Evolutionary conservation across 2,797 vertebrate genomes (phyloP), one percentile per base, ranked within the genome.

Genomic region (Hipposideros larvatus): DNA sequence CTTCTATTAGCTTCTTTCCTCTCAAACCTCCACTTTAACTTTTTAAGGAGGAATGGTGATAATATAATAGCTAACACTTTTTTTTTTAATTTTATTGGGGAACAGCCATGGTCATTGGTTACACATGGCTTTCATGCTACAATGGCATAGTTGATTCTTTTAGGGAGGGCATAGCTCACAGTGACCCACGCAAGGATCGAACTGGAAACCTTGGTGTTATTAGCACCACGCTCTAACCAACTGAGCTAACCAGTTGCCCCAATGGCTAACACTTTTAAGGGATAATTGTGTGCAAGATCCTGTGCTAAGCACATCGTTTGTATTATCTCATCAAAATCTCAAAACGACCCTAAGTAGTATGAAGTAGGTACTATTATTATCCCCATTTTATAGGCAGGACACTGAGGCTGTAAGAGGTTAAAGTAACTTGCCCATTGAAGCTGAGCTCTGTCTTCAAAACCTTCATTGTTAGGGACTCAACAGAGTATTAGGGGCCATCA

Each of bases 401-500:
- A 51, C 24, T 4, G 46, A 59, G 37, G 41, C 70, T 70, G 4
- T 43, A 74, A 71, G 84, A 89, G 55, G 18, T 61, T 43, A 28
- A 75, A 53, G 55, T 51, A 34, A 77, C 18, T 83, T 63, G 59
- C 28, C 31, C 43, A 92, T 34, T 84, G 34, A 71, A 92, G 59
- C 94, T 79, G 37, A 83, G 73, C 15, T 91, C 71, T 79, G 16
- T 75, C 93, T 87, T 77, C 31, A 89, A 71, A 87, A 43, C 79
- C 57, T 90, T 91, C 59, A 73, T 28, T 53, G 19, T 4, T 51
- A n/a, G 34, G 11, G 34, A 73, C 61, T 55, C 31, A 61, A 2
- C 19, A 46, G 80, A 92, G 26, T 43, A n/a, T n/a, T 13, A 74
- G 59, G 37, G 43, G 41, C n/a, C 11, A 5, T 74, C 28, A 24